Evolutionary conservation across 2,113 vertebrate species (phyloP).

Genomic region (Piliocolobus tephrosceles): DNA sequence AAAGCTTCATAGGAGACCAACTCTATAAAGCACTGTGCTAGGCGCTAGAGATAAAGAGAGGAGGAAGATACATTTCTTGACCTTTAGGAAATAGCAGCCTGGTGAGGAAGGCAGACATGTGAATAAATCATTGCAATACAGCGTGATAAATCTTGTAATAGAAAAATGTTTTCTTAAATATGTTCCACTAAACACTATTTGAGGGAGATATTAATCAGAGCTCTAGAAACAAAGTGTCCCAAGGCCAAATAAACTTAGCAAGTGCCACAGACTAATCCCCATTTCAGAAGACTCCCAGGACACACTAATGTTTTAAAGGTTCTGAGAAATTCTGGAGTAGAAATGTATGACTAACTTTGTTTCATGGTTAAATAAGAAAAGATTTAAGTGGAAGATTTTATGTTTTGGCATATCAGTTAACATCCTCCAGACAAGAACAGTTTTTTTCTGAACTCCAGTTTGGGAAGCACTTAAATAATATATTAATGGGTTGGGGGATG

Average conservation of each 20-base stretch:
- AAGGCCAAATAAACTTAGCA: constrained; percentile 7
- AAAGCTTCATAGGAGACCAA: not conserved
- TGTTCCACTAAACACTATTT: constrained; percentile 21
- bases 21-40: not conserved
- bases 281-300: not conserved
- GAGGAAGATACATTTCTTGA: constrained; percentile 47
- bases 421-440: not conserved
- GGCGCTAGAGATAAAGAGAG: constrained; percentile 29
- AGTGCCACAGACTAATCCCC: not conserved
- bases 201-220: constrained; percentile 43
- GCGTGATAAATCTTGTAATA: constrained; percentile 59
- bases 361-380: not conserved
- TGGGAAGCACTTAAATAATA: not conserved
- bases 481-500: not conserved
- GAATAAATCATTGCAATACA: constrained; percentile 55
- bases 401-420: not conserved
- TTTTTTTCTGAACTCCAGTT: not conserved
- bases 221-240: not conserved
- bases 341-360: not conserved
- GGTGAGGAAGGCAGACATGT: constrained; percentile 9
- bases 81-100: constrained; percentile 62
- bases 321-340: not conserved
- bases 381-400: not conserved
- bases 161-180: constrained; percentile 61
- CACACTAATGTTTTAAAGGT: not conserved